Conservation (phyloP, 1,140 invertebrate species). For the Bombyx mori region ASM3026992v2 NC_085119.1:13731501-13732000, state of each 20-base stretch:
- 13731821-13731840: conserved; percentile 40
- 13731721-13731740: conserved; percentile 33
- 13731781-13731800: conserved; percentile 24
- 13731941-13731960: conserved; percentile 41
- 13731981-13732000: conserved; percentile 36
- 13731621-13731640: conserved; percentile 46
- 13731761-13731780: conserved; percentile 31
- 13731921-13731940: conserved; percentile 37
- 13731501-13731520: conserved; percentile 5
- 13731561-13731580: conserved; percentile 32
- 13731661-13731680: conserved; percentile 28
- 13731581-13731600: conserved; percentile 33
- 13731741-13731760: conserved; percentile 45
- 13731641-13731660: conserved; percentile 34
- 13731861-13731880: conserved; percentile 19
- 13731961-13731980: conserved; percentile 28
- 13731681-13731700: conserved; percentile 23
- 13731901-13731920: conserved; percentile 27
- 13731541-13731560: conserved; percentile 39
- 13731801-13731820: conserved; percentile 37
- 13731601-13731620: conserved; percentile 30
- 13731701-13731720: conserved; percentile 29
- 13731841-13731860: conserved; percentile 47
- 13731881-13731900: conserved; percentile 38
- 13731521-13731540: conserved; percentile 39